phyloP scores from a whole-genome alignment of 1,140 invertebrate genomes.

The Plutomurus gul region DNA sequence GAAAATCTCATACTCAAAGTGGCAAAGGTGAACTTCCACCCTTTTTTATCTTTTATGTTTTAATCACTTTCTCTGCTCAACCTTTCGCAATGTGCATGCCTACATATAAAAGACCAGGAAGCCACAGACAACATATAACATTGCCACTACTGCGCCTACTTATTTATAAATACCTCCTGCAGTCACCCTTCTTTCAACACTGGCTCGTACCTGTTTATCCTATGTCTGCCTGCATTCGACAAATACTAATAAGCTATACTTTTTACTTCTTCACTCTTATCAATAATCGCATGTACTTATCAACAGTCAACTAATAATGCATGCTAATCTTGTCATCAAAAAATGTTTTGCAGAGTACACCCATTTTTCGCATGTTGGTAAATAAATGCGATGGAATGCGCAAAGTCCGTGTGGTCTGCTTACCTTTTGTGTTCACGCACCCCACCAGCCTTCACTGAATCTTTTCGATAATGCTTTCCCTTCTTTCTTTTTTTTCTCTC shows the following conservation, averaged over 20 bases:
- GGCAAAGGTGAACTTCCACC: slow-evolving; percentile 11
- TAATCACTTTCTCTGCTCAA: background rate
- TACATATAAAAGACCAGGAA: background rate
- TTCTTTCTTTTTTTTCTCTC: too few relatives aligned
- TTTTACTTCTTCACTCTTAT: background rate
- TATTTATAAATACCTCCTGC: too few relatives aligned
- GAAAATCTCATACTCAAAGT: slow-evolving; percentile 24
- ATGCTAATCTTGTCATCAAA: too few relatives aligned
- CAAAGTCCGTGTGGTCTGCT: background rate
- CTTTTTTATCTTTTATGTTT: slow-evolving; percentile 18
- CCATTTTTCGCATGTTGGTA: too few relatives aligned
- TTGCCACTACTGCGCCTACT: too few relatives aligned
- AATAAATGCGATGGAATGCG: background rate
- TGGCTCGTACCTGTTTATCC: background rate
- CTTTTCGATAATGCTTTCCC: background rate
- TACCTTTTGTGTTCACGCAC: background rate
- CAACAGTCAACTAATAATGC: too few relatives aligned
- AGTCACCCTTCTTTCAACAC: too few relatives aligned
- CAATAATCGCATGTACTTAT: too few relatives aligned
- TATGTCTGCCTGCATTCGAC: background rate
- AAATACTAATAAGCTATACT: background rate
- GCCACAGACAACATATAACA: too few relatives aligned
- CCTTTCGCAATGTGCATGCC: too few relatives aligned
- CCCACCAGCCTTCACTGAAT: too few relatives aligned
- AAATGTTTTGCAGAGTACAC: too few relatives aligned